phyloP scores from a whole-genome alignment of 2,888 invertebrate species.

The Tubiluchus corallicola region DNA sequence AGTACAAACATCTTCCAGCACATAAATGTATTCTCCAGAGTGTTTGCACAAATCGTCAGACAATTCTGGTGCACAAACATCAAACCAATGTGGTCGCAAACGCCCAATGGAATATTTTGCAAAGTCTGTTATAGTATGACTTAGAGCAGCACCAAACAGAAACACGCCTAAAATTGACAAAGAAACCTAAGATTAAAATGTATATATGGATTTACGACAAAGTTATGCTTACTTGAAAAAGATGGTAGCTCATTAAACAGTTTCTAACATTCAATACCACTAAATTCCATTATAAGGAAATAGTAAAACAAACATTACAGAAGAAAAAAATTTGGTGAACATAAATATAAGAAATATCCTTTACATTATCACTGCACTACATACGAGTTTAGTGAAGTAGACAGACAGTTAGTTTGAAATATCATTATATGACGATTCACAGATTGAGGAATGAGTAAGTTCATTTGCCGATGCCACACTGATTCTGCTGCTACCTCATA shows the following conservation, averaged over 20 bases:
- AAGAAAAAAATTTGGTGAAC: not conserved
- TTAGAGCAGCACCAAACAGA: conserved; percentile 64
- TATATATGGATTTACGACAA: too few species aligned
- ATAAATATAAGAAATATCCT: conserved; percentile 3
- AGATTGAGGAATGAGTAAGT: too few species aligned
- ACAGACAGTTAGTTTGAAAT: too few species aligned
- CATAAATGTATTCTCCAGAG: conserved; percentile 13
- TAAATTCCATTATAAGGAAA: not conserved
- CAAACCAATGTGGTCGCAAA: conserved; percentile 79
- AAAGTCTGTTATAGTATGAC: conserved; percentile 71
- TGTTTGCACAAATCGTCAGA: conserved; percentile 13
- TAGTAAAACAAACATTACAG: not conserved
- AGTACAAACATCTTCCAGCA: conserved; percentile 18
- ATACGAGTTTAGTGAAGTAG: too few species aligned
- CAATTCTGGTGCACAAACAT: conserved; percentile 52
- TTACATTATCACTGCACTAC: too few species aligned
- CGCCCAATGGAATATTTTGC: conserved; percentile 84
- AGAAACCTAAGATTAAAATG: too few species aligned
- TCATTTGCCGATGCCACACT: too few species aligned
- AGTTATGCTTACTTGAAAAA: too few species aligned
- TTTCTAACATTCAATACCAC: too few species aligned
- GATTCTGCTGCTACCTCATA: too few species aligned
- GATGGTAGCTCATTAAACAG: too few species aligned
- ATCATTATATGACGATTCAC: too few species aligned
- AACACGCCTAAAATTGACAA: conserved; percentile 50